These are phyloP conservation scores for Leptinotarsa texana DNA, from an alignment of 1,140 invertebrate species.

Conservation along the genomic window DNA sequence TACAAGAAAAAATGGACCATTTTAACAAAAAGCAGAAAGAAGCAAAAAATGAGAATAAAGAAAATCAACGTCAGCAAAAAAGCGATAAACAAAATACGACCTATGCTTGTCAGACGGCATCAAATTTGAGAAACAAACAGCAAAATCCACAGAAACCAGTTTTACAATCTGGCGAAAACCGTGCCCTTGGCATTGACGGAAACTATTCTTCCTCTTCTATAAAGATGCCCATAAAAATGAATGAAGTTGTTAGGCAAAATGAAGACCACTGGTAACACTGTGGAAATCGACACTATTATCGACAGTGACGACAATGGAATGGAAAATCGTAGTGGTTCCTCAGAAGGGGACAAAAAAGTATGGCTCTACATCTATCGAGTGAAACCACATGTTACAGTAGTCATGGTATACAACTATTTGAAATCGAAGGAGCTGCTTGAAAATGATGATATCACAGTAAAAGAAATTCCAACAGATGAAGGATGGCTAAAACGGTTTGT, in stretches of 20 bases:
- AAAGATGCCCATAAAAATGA: too few relatives aligned
- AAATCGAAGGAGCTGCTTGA: neutral
- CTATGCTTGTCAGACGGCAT: neutral
- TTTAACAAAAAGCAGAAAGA: neutral
- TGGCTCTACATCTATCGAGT: neutral
- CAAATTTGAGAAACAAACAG: neutral
- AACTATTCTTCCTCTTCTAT: constrained; percentile 5
- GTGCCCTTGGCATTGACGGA: neutral
- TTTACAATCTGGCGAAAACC: neutral
- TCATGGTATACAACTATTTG: neutral
- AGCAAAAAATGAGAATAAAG: constrained; percentile 1
- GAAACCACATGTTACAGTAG: neutral
- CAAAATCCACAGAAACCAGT: neutral
- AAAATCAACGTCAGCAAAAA: constrained; percentile 1
- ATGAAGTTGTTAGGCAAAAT: too few relatives aligned
- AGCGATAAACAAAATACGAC: neutral
- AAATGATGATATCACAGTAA: neutral
- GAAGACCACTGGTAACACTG: too few relatives aligned
- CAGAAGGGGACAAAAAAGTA: neutral
- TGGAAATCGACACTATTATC: too few relatives aligned
- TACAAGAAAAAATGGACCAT: too few relatives aligned
- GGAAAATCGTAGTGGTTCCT: neutral
- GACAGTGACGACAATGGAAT: too few relatives aligned
- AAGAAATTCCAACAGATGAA: neutral
- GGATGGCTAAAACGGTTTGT: constrained; percentile 3